These are phyloP conservation scores for Agrochola litura DNA, from an alignment of 2,888 invertebrate genomes.

Conservation along the genomic window DNA sequence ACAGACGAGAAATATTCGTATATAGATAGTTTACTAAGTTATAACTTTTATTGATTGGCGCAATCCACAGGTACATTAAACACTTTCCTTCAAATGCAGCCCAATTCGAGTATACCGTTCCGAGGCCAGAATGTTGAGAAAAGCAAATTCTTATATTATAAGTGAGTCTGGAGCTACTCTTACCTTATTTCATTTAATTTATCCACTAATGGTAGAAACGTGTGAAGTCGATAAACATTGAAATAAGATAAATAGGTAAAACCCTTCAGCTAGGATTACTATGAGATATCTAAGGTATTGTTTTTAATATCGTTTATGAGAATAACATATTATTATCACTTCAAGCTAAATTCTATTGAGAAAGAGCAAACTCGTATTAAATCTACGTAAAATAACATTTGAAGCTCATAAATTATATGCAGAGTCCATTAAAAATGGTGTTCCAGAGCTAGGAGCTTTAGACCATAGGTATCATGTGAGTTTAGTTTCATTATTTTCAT, in stretches of 20 bases:
- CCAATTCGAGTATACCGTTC: conserved; percentile 74
- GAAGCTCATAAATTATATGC: conserved; percentile 76
- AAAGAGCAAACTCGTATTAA: conserved; percentile 79
- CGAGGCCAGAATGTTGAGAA: conserved; percentile 80
- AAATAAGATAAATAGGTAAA: conserved; percentile 79
- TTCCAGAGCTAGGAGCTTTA: conserved; percentile 60
- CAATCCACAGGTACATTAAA: conserved; percentile 87
- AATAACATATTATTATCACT: conserved; percentile 81
- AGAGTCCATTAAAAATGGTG: conserved; percentile 69
- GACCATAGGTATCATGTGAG: conserved; percentile 61
- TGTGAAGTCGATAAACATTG: conserved; percentile 72
- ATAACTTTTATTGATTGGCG: conserved; percentile 81
- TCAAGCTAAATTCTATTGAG: conserved; percentile 81
- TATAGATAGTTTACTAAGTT: conserved; percentile 48
- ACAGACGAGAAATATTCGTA: conserved; percentile 31
- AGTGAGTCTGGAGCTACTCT: conserved; percentile 75
- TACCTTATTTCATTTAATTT: conserved; percentile 76
- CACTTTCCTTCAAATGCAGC: conserved; percentile 80
- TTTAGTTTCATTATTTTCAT: conserved; percentile 52
- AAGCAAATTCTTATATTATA: conserved; percentile 77
- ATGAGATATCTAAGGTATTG: conserved; percentile 79
- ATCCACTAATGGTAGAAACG: conserved; percentile 71
- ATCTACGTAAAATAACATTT: conserved; percentile 75
- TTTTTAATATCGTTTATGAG: conserved; percentile 81
- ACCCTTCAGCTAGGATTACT: conserved; percentile 76